phyloP scores from a whole-genome alignment of 2,113 vertebrate species.

The Sisor rabdophorus region DNA sequence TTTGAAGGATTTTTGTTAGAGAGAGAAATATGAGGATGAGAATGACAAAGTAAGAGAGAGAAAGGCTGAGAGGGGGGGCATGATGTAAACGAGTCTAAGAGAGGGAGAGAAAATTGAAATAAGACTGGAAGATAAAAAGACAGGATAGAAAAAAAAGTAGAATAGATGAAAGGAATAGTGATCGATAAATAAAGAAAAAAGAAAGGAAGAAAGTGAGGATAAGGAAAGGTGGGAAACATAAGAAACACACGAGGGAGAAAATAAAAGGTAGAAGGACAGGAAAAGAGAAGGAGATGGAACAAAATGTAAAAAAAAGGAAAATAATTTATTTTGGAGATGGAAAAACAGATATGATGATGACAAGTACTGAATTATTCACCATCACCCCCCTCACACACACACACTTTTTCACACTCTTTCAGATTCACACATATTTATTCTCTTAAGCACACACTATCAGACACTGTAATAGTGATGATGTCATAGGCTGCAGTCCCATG shows the following conservation, averaged over 20 bases:
- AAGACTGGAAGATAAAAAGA: not conserved
- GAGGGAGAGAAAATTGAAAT: not conserved
- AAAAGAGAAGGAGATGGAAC: not conserved
- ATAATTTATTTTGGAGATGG: slow-evolving; percentile 21
- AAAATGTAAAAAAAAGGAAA: not conserved
- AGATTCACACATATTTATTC: not conserved
- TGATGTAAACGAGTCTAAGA: not conserved
- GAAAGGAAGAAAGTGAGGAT: no score
- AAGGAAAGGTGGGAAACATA: not conserved
- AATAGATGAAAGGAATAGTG: not conserved
- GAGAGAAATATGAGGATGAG: not conserved
- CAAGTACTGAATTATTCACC: slow-evolving; percentile 22
- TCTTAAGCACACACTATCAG: no score
- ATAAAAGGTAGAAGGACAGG: not conserved
- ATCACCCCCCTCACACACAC: not conserved
- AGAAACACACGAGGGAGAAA: no score
- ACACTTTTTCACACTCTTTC: not conserved
- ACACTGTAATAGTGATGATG: slow-evolving; percentile 12
- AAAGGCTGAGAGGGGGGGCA: not conserved
- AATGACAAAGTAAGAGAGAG: not conserved
- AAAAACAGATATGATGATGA: slow-evolving; percentile 5
- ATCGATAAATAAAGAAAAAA: no score
- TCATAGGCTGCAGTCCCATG: not conserved
- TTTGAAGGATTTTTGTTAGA: not conserved
- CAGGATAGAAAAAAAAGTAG: no score